These are phyloP conservation scores for Gobiocypris rarus DNA, from an alignment of 2,113 vertebrate genomes.

Conservation along the genomic window DNA sequence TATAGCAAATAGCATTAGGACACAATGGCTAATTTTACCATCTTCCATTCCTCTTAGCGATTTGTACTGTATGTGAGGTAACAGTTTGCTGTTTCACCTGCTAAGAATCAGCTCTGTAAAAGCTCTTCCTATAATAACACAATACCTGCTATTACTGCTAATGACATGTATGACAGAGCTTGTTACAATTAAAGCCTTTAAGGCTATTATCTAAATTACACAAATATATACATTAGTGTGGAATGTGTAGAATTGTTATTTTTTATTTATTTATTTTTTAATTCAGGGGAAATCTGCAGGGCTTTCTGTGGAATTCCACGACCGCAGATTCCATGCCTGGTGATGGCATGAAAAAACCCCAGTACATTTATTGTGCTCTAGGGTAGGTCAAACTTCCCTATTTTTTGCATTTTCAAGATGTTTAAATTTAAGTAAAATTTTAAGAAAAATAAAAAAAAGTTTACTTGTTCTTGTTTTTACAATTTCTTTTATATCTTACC, in stretches of 20 bases:
- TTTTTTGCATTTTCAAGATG: too few relatives aligned
- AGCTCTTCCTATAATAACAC: not conserved
- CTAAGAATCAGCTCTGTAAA: not conserved
- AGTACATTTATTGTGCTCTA: too few relatives aligned
- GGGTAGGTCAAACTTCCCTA: too few relatives aligned
- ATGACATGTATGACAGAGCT: not conserved
- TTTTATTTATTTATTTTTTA: not conserved
- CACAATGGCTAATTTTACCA: not conserved
- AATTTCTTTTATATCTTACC: not conserved
- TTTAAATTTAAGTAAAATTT: too few relatives aligned
- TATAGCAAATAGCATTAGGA: not conserved
- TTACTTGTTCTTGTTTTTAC: too few relatives aligned
- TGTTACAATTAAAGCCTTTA: not conserved
- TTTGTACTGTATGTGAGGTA: not conserved
- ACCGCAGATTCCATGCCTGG: too few relatives aligned
- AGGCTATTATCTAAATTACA: not conserved
- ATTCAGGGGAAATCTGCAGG: not conserved
- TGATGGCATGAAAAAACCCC: too few relatives aligned
- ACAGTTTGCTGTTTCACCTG: not conserved
- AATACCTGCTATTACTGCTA: not conserved
- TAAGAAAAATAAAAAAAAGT: too few relatives aligned
- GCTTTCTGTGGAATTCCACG: too few relatives aligned
- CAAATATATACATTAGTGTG: not conserved
- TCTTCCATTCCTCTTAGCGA: not conserved
- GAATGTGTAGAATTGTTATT: not conserved